These are phyloP conservation scores for Empis livida DNA, from an alignment of 2,888 invertebrate species.

Conservation along the genomic window DNA sequence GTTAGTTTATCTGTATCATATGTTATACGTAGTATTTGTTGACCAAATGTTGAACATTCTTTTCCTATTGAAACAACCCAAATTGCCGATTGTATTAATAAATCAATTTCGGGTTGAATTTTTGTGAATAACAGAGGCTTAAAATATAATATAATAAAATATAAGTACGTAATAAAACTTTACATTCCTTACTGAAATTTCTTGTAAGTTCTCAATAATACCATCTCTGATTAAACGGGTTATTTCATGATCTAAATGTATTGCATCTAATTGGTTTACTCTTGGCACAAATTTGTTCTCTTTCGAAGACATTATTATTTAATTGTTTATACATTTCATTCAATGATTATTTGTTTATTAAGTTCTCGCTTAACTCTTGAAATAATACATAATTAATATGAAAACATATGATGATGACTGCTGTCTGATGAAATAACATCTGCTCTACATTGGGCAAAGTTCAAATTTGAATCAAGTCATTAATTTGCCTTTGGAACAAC, in stretches of 20 bases:
- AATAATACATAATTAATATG: too few relatives aligned
- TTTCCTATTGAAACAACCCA: slow-evolving; percentile 57
- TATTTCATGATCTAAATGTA: slow-evolving; percentile 68
- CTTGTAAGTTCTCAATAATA: slow-evolving; percentile 48
- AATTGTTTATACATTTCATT: not conserved
- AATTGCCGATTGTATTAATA: slow-evolving; percentile 51
- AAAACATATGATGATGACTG: too few relatives aligned
- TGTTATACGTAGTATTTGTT: slow-evolving; percentile 63
- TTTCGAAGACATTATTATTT: slow-evolving; percentile 7
- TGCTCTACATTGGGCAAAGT: too few relatives aligned
- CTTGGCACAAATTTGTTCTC: slow-evolving; percentile 35
- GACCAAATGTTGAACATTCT: slow-evolving; percentile 65
- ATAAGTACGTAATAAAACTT: not conserved
- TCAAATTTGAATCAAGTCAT: too few relatives aligned
- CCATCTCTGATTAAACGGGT: slow-evolving; percentile 55
- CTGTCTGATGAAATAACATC: too few relatives aligned
- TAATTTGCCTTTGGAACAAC: too few relatives aligned
- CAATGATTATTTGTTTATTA: too few relatives aligned
- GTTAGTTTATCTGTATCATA: slow-evolving; percentile 52
- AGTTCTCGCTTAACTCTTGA: too few relatives aligned
- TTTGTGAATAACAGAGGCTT: slow-evolving; percentile 49
- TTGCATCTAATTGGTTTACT: slow-evolving; percentile 55
- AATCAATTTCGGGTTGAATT: slow-evolving; percentile 57
- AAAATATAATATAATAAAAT: not conserved
- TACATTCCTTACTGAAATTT: slow-evolving; percentile 44